Conservation (phyloP, 2,113 vertebrate species). For the Eptatretus burgeri region DNA sequence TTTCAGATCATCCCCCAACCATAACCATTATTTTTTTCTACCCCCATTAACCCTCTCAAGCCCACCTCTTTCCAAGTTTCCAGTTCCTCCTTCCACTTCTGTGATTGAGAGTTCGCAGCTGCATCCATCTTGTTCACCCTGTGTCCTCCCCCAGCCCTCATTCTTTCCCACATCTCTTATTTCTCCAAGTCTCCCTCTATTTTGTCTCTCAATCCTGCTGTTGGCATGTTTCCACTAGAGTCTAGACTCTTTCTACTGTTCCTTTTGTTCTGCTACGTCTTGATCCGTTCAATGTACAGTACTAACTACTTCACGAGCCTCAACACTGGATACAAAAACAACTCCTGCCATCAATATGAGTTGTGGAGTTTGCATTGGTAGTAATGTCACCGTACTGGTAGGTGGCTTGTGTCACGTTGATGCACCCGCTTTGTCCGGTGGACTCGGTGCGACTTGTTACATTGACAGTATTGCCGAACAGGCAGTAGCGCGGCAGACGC, state of each 20-base stretch:
- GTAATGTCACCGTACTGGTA: constrained; percentile 29
- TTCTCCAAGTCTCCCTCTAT: not conserved
- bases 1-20: too few relatives aligned
- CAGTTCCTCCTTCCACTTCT: too few relatives aligned
- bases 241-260: not conserved
- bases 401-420: constrained; percentile 82
- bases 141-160: too few relatives aligned
- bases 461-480: constrained; percentile 94
- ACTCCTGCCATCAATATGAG: not conserved
- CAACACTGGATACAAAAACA: not conserved
- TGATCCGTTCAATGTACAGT: not conserved
- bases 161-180: too few relatives aligned
- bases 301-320: not conserved
- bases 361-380: not conserved
- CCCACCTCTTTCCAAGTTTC: too few relatives aligned
- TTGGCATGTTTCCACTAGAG: constrained; percentile 1
- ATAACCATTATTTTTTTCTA: too few relatives aligned
- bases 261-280: not conserved
- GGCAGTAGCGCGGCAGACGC: constrained; percentile 86
- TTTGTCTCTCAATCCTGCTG: not conserved
- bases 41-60: too few relatives aligned
- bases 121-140: too few relatives aligned
- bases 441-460: constrained; percentile 94
- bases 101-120: too few relatives aligned
- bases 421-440: constrained; percentile 74